Evolutionary conservation across 2,888 invertebrate species (phyloP).

Genomic region (Yponomeuta sedellus): DNA sequence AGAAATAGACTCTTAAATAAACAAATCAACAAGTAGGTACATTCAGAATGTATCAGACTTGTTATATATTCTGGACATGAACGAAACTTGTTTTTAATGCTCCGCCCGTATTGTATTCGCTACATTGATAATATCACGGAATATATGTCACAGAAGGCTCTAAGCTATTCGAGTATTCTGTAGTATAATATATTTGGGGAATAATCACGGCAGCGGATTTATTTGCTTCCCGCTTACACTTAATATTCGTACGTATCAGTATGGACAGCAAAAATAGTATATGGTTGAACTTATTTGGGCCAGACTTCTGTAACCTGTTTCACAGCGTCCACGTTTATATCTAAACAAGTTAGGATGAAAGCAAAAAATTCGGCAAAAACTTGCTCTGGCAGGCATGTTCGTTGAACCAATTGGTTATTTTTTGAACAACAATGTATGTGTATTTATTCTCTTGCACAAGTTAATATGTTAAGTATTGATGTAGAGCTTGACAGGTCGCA

Average conservation of each 20-base stretch:
- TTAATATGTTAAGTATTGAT: too few species aligned
- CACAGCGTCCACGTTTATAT: conserved; percentile 17
- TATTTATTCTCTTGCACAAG: too few species aligned
- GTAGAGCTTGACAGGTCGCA: too few species aligned
- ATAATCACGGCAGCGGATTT: too few species aligned
- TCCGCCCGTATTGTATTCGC: neutral
- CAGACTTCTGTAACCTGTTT: conserved; percentile 5
- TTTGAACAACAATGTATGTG: neutral
- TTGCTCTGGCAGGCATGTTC: conserved; percentile 18
- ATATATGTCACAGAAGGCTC: neutral
- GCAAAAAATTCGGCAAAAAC: neutral
- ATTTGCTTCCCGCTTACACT: too few species aligned
- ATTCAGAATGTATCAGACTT: neutral
- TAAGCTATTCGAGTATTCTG: too few species aligned
- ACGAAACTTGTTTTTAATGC: neutral
- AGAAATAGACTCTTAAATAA: too few species aligned
- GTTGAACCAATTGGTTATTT: conserved; percentile 22
- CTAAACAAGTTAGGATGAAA: conserved; percentile 16
- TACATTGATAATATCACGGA: neutral
- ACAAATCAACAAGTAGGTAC: too few species aligned
- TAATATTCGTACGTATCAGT: too few species aligned
- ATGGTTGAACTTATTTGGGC: neutral
- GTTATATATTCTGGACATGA: neutral
- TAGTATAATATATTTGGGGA: too few species aligned
- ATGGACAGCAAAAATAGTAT: too few species aligned